Evolutionary conservation across 2,113 vertebrate genomes (phyloP).

Genomic region (Panthera tigris): DNA sequence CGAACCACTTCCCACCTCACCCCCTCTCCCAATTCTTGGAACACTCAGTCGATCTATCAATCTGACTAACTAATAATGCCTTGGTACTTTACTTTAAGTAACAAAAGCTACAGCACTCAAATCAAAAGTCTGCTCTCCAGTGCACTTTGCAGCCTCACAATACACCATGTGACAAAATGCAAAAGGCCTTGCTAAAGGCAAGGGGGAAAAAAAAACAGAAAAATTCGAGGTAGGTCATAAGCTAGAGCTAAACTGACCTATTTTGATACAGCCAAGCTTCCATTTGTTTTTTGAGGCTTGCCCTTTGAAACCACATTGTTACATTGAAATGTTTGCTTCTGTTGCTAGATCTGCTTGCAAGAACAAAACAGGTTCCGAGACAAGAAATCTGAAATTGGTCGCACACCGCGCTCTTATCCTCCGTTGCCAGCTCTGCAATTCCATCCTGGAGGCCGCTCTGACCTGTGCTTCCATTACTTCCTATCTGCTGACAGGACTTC

Average conservation of each 20-base stretch:
- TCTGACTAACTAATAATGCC: background rate
- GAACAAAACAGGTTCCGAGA: conserved; percentile 1
- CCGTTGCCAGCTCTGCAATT: background rate
- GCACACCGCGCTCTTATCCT: background rate
- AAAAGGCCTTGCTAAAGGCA: background rate
- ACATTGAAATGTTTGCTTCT: background rate
- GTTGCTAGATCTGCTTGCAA: background rate
- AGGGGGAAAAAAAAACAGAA: background rate
- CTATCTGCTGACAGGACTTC: background rate
- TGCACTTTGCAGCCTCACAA: background rate
- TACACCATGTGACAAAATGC: background rate
- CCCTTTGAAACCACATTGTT: background rate
- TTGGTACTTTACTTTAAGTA: background rate
- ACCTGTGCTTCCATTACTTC: background rate
- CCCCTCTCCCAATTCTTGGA: background rate
- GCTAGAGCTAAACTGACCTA: background rate
- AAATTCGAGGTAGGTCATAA: background rate
- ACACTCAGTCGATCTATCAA: background rate
- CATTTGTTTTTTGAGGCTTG: background rate
- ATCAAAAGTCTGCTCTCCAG: background rate
- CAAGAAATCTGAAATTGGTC: conserved; percentile 5
- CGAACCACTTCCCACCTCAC: background rate
- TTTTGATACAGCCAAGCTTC: background rate
- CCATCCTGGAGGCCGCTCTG: background rate
- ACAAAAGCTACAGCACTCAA: background rate